Evolutionary conservation across 2,113 vertebrate species (phyloP), one percentile per base, ranked within the genome.

Genomic region (Bubo bubo): DNA sequence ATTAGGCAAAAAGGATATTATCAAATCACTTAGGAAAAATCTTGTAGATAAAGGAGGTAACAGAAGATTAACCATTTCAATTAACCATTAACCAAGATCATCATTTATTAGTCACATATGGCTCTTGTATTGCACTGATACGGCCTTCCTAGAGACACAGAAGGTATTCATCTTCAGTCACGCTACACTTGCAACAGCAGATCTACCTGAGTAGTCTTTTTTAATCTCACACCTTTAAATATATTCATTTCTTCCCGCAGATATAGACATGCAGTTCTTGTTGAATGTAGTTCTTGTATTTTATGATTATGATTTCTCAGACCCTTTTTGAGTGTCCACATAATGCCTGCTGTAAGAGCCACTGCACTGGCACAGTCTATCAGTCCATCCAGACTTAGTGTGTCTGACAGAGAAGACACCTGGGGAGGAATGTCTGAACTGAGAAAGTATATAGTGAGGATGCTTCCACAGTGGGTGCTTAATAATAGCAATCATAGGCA

Each of bases 71-170:
- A 81, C 58, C 9, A 17, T 86, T 83, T 91, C 63, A 77, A 86
- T 94, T 86, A 96, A 86, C 20, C 45, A 71, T 92, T 96, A 93
- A 90, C 62, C 24, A 86, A 37, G 39, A 45, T 79, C 15, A 70
- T 41, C 2, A 67, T 66, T 86, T 86, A 71, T 92, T 83, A 67
- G 32, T 47, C 67, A 71, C 17, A 67, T 90, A 81, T 58, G 45
- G 28, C 13, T 80, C 59, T 67, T 77, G 8, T 39, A 90, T 43
- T 7, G 4, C 47, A 66, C 28, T 73, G 50, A 72, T 16, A 86
- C 18, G 35, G 22, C 30, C n/a, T 85, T 84, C 27, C 39, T 22
- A 21, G 53, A 73, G 49, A 45, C 17, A 63, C 17, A 41, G 52
- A 79, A 82, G 11, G 1, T 41, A 60, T 71, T 73, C n/a, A 34